phyloP scores from a whole-genome alignment of 2,113 vertebrate species.

The Panurus biarmicus region DNA sequence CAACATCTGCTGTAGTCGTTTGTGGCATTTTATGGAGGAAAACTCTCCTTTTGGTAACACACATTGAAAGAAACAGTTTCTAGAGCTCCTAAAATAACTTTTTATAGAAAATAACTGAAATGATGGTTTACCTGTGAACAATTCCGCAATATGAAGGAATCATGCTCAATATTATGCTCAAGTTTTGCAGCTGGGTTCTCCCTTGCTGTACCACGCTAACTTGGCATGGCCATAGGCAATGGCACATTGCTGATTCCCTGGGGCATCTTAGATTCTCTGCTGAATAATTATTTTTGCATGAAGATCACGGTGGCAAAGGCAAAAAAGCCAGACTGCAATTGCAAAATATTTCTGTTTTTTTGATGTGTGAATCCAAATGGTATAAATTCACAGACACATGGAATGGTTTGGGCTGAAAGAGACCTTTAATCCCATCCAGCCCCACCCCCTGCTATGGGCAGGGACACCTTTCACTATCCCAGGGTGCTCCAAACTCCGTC shows the following conservation, averaged over 20 bases:
- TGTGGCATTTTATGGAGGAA: neutral
- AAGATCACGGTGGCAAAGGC: neutral
- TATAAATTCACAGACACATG: neutral
- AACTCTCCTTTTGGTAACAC: neutral
- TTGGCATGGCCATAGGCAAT: neutral
- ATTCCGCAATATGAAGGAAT: neutral
- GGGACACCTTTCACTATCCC: neutral
- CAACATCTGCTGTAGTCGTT: neutral
- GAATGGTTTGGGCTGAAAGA: neutral
- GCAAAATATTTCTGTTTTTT: neutral
- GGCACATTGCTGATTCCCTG: neutral
- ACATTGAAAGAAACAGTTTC: neutral
- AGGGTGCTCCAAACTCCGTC: fast-evolving
- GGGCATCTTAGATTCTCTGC: neutral
- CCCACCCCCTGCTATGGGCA: neutral
- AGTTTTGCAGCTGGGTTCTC: neutral
- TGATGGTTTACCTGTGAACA: neutral
- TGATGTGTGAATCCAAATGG: neutral
- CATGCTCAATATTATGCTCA: neutral
- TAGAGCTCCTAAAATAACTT: neutral
- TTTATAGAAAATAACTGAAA: neutral
- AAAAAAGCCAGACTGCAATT: neutral
- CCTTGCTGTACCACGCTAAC: neutral
- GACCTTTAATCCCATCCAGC: neutral
- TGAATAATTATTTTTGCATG: neutral